Evolutionary conservation across 2,888 invertebrate genomes (phyloP), one percentile per base, ranked within the genome.

Genomic region (Cephonodes hylas): DNA sequence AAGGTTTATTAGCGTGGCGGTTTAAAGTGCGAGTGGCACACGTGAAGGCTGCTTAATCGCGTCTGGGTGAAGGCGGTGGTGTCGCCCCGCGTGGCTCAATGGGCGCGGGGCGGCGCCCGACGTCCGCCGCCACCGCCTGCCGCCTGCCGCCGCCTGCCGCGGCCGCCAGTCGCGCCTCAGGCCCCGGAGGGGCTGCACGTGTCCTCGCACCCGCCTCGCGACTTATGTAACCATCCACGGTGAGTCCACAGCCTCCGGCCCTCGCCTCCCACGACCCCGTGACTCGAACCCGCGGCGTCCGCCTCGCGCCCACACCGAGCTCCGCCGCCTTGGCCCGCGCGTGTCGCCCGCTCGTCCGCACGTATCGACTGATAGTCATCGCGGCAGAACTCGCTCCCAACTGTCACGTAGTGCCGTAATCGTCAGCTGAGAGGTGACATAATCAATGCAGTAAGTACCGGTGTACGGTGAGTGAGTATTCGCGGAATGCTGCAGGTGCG

Each of bases 201-300:
- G 84, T 88, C 83, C 81, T 82, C 84, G 81, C 75, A 81, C 81
- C 84, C 84, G 78, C 79, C 77, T 78, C 84, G 85, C 85, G 88
- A 84, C 91, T 92, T 92, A 92, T 89, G 81, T 92, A 92, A 92
- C 85, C 87, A 89, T 85, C 89, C 88, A 88, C 89, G 90, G 90
- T 89, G 88, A 89, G 84, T 86, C 88, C 81, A 85, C 89, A 90
- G 88, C 86, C 87, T 87, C 89, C 84, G 77, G 78, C 84, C 82
- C 82, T 80, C 81, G 83, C 85, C 79, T 79, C 80, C 79, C 79
- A 67, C 79, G 72, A 75, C 77, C 78, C 78, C 79, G 70, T 67
- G 69, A 60, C 66, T 67, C 72, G 71, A 73, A 66, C 73, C 66
- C 70, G 70, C n/a, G 13, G 70, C n/a, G 13, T 4, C 38, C 38